Evolutionary conservation across 2,888 invertebrate genomes (phyloP), one percentile per base, ranked within the genome.

Genomic region (Pseudococcus viburni): DNA sequence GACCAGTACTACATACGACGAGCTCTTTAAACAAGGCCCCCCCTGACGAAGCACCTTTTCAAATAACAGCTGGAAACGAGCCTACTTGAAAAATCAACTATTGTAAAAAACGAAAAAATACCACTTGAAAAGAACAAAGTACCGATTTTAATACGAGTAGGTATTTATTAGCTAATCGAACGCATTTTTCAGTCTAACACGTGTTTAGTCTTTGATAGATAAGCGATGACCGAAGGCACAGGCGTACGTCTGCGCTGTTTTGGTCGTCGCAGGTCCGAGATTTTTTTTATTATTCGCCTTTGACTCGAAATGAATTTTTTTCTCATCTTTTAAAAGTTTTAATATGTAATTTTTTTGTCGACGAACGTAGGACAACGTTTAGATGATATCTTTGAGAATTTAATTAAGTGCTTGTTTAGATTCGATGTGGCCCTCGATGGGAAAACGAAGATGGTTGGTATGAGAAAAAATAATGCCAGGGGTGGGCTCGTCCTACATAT

Each of bases 51-150:
- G 77, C 77, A 77, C 33, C 22, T 77, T 77, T 77, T 22, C 19
- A 64, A 26, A 33, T 77, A 77, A 77, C 77, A 77, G 77, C 77
- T 77, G 77, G 77, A 77, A 77, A 77, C 77, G 77, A 51, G 17
- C 77, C 22, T 77, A 77, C 77, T 77, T 39, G 26, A 33, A 39
- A 77, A 77, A 77, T 77, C 77, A 77, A 77, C 77, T 12, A 77
- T 77, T 39, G 77, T 77, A 77, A 77, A 77, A 64, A 64, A 19
- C 59, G 26, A 33, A 59, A 12, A 64, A 77, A 77, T 77, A 77
- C 77, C 33, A 39, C 77, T 77, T 15, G 77, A 77, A 77, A 17
- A 77, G 39, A 39, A 39, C 77, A 77, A 77, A 77, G 77, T 39
- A 39, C 39, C 39, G 39, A 77, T 77, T 39, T 77, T 77, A 33